Evolutionary conservation across 2,888 invertebrate genomes (phyloP), one percentile per base, ranked within the genome.

Genomic region (Tipula unca): DNA sequence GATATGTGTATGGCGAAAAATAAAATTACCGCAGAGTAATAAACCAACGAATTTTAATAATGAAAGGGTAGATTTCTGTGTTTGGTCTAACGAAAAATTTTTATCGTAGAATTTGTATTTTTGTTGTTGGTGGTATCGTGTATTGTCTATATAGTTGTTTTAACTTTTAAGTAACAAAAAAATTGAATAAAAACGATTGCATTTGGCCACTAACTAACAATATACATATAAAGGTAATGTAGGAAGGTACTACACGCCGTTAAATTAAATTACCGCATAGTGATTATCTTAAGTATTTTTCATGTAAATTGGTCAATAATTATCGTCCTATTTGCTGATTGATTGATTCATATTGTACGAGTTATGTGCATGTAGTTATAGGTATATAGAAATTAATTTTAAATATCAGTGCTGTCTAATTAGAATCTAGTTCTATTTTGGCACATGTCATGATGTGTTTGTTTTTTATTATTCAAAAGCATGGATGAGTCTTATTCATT

Each of bases 1-100:
- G 69, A 69, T 25, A 69, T 69, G 69, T 69, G 69, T 69, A 69
- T 69, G 69, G 10, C 69, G 69, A 69, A 69, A 69, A 69, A 69
- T 69, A 69, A 69, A 69, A 69, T 69, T 69, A 69, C 69, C 69
- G 69, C 69, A 69, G 69, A 69, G 69, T 69, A 69, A 69, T 69
- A 69, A 69, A 69, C 69, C 69, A 69, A 69, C 69, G 69, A 69
- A 69, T 69, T 69, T 69, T 69, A 25, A 69, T 69, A 69, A 69
- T 69, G 69, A 69, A 25, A 69, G 69, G 69, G 69, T 69, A 69
- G 69, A 69, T 69, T 69, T 69, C 4, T 20, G 69, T 20, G 69
- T 69, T 69, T 69, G 25, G 69, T 69, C 69, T 25, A 69, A 69
- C 69, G 69, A 69, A 69, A 69, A 25, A 13, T 69, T 54, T 54